Evolutionary conservation across 2,888 invertebrate genomes (phyloP).

Genomic region (Drosophila kuntzei): DNA sequence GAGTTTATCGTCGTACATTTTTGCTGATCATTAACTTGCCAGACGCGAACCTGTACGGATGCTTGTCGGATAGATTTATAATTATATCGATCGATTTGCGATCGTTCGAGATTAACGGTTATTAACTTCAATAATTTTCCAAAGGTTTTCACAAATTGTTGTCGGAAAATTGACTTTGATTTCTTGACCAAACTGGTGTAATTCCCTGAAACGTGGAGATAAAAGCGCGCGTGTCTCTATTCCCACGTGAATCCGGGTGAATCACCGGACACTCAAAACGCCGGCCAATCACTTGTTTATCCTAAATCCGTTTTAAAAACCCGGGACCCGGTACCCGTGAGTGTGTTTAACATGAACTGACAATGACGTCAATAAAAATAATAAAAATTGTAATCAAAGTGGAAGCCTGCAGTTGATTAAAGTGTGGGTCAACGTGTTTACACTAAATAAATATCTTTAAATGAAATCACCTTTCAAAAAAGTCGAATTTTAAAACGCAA

Average conservation of each 20-base stretch:
- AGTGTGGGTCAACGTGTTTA: not conserved
- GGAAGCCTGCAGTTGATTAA: constrained; percentile 16
- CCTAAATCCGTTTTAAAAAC: constrained; percentile 48
- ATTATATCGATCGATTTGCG: constrained; percentile 19
- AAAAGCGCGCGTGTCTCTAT: constrained; percentile 11
- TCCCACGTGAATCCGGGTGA: constrained; percentile 28
- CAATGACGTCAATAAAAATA: constrained; percentile 18
- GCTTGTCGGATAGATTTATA: constrained; percentile 7
- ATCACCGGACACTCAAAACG: constrained; percentile 28
- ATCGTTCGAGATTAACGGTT: constrained; percentile 39
- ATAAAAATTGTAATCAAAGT: constrained; percentile 15
- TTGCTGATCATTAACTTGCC: constrained; percentile 64
- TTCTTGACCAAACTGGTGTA: constrained; percentile 4
- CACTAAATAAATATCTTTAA: not conserved
- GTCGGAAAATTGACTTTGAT: constrained; percentile 2
- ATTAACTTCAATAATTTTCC: constrained; percentile 39
- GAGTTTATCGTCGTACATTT: constrained; percentile 44
- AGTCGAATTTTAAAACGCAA: not conserved
- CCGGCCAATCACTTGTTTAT: constrained; percentile 18
- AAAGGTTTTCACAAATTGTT: constrained; percentile 20
- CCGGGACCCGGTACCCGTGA: not conserved
- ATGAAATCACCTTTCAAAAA: not conserved
- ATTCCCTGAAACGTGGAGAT: not conserved
- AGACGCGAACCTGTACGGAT: constrained; percentile 60
- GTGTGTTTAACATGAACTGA: not conserved